Conservation (phyloP, 2,113 vertebrate genomes). For the Anseranas semipalmata region DNA sequence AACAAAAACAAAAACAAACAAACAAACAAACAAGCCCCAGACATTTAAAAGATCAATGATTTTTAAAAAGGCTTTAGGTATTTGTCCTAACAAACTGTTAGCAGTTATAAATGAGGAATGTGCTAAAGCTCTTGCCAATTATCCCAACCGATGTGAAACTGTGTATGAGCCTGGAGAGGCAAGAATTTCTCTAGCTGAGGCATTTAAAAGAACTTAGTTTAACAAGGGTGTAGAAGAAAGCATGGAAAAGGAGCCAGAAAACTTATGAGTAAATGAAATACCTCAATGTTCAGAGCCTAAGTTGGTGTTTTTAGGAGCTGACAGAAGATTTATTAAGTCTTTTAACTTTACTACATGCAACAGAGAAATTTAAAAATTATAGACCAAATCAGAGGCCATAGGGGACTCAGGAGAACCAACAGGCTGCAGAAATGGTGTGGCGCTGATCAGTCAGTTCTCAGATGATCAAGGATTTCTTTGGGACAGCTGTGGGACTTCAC, state of each 20-base stretch:
- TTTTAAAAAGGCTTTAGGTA: conserved; percentile 64
- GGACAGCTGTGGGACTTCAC: neutral
- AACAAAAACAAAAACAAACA: neutral
- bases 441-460: neutral
- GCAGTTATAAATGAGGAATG: conserved; percentile 66
- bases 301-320: conserved; percentile 66
- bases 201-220: conserved; percentile 54
- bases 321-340: conserved; percentile 71
- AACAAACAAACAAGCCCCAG: neutral
- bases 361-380: conserved; percentile 52
- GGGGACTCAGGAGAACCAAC: neutral
- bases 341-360: conserved; percentile 62
- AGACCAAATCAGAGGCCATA: conserved; percentile 5
- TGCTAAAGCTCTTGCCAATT: conserved; percentile 62
- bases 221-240: conserved; percentile 62
- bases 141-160: conserved; percentile 25
- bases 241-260: conserved; percentile 58
- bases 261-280: conserved; percentile 63
- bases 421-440: neutral
- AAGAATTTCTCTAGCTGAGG: conserved; percentile 32
- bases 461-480: neutral
- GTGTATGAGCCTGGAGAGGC: conserved; percentile 29
- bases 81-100: conserved; percentile 68
- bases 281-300: conserved; percentile 47
- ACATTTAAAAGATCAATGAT: conserved; percentile 32